Base-by-base conservation (phyloP, 2,888 invertebrate genomes). In the Leptopilina drosophilae region DNA sequence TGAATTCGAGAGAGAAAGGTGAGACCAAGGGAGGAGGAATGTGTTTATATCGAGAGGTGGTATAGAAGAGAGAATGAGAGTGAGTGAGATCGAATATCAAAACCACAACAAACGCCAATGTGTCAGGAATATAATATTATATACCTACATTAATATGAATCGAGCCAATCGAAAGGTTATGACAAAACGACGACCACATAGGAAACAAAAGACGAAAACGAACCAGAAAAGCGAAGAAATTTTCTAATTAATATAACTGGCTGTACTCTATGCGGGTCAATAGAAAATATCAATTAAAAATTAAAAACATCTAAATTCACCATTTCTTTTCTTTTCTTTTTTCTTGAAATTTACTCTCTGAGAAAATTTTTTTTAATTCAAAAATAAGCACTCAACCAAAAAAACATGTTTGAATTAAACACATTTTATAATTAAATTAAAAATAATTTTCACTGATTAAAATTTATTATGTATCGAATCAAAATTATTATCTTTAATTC, bases 1-100 rank as follows among this genome's bases (percentile, higher is more conserved):
- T 40, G 73, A 73, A 73, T 73, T 73, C 33, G 73, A 73, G 73
- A 73, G 73, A 73, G 73, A 73, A 73, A 33, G 73, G 73, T 33
- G 56, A 73, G 26, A 73, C 56, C 9, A 40, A 40, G 56, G n/a
- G 73, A 73, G 73, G 73, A 73, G 73, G 56, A 56, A 73, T 33
- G 33, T 73, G 69, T 73, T 73, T 73, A 73, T 49, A 73, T 73
- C 53, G 26, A 73, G 69, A 20, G 26, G 69, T 15, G 15, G 46
- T 15, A 69, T 15, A 53, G 20, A 69, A 46, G 46, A 49, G 4
- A 49, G 9, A 49, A 11, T 11, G 12, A 49, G 49, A 49, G 49
- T 12, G 49, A 49, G 11, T 12, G 11, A 66, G 66, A 42, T 66
- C 42, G 49, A 49, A 67, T 46, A 67, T 49, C 46, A 73, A 33